A percentile compares a stretch with the other conserved stretches of the same genome.
These are phyloP conservation scores for Ennomos erosarius DNA, from an alignment of 2,888 invertebrate genomes.

Conservation along the genomic window DNA sequence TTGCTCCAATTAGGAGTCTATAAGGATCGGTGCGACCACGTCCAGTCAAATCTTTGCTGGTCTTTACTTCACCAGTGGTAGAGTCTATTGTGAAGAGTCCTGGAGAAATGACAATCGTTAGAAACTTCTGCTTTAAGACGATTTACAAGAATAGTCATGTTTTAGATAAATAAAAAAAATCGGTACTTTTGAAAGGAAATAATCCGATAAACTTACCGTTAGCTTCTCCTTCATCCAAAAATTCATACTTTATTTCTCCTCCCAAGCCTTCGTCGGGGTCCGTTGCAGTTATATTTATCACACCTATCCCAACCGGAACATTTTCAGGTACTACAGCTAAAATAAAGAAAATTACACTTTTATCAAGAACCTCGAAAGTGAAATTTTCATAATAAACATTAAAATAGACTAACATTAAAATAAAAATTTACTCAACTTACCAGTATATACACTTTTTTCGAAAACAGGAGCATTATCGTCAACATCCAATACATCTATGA, in stretches of 20 bases:
- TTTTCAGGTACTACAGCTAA: slow-evolving; percentile 92
- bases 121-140: too few species aligned
- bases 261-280: slow-evolving; percentile 92
- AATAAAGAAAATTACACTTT: slow-evolving; percentile 28
- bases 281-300: slow-evolving; percentile 88
- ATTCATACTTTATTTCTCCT: slow-evolving; percentile 89
- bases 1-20: slow-evolving; percentile 87
- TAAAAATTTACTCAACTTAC: slow-evolving; percentile 57
- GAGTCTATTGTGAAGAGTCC: slow-evolving; percentile 88
- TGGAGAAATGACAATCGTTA: slow-evolving; percentile 49
- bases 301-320: slow-evolving; percentile 87
- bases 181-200: too few species aligned
- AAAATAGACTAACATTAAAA: too few species aligned
- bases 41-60: slow-evolving; percentile 88
- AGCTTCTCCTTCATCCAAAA: slow-evolving; percentile 90
- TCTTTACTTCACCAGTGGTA: slow-evolving; percentile 88
- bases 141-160: too few species aligned
- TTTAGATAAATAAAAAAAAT: too few species aligned
- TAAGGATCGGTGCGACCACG: slow-evolving; percentile 91
- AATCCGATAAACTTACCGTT: slow-evolving; percentile 84
- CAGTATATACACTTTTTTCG: slow-evolving; percentile 86
- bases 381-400: too few species aligned
- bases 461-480: slow-evolving; percentile 92
- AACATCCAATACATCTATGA: slow-evolving; percentile 90
- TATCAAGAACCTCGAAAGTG: too few species aligned